Evolutionary conservation across 2,113 vertebrate species (phyloP), one percentile per base, ranked within the genome.

Genomic region (Odocoileus hemionus): DNA sequence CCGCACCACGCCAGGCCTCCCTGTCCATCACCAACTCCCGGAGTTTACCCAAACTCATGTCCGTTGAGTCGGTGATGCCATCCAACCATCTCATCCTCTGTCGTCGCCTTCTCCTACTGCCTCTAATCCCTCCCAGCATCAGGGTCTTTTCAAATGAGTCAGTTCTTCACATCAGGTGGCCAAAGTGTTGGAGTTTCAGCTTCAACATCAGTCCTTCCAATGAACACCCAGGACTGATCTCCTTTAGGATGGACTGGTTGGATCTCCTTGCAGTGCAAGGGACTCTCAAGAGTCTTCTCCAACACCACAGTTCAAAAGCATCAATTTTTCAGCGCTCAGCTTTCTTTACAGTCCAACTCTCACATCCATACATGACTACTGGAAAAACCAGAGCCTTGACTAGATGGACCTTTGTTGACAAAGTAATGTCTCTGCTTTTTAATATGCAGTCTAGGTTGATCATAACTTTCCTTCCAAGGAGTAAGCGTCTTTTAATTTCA

Each of bases 1-100:
- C 61, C 1, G 0, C 61, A 64, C 30, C 30, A 64, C 15, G 0
- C 30, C 61, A n/a, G 30, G 61, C 61, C 16, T 64, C 30, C 33
- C 17, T 64, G 30, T 64, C 61, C 30, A 64, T 64, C 61, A 64
- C 61, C 30, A 64, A n/a, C 30, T n/a, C 30, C 30, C 4, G 15
- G 61, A 60, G 58, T 60, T 5, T 12, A 60, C 26, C 26, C 26
- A 60, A 60, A 60, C 11, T 5, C 58, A 60, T 60, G 58, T 60
- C 58, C 26, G 28, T 13, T 60, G 58, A 60, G 58, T 28, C 5
- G 0, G 61, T 64, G 30, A 64, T 64, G 61, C 61, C 61, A 64
- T n/a, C 30, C 16, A 67, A 10, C 7, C 33, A 67, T 67, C 7
- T 67, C 16, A 67, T n/a, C 33, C 33, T 67, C 33, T 67, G 61